Base-by-base conservation (phyloP, 2,797 vertebrate genomes). In the Catharus ustulatus region DNA sequence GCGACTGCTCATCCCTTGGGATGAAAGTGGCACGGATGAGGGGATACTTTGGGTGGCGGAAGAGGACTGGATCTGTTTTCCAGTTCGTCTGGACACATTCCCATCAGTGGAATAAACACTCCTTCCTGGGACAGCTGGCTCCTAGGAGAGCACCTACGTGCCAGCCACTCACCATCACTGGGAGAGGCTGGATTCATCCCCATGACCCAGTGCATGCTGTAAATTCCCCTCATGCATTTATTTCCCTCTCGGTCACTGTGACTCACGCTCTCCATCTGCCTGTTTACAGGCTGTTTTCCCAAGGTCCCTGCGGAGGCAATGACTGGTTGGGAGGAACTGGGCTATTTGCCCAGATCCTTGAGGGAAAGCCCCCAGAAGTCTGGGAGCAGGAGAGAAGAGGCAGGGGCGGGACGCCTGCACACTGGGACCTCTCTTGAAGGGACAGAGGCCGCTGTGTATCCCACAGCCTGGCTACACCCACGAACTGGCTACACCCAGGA, bases 271-370 rank as follows among this genome's bases (percentile, higher is more conserved):
- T 95, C 90, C 29, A 19, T 54, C 90, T 72, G 90, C 89, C 87
- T 94, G 90, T 95, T 94, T 90, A 96, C 82, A 74, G 82, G 42
- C 91, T 75, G 68, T 68, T 93, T 94, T 96, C 89, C 90, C 95
- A 95, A 89, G 69, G 84, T 40, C 79, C 51, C 87, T 24, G 62
- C 0, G 4, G 79, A 95, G 46, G 84, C 93, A 86, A 59, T 7
- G 82, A 92, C 81, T 38, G 4, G 55, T 13, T 16, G 52, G 86
- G 92, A 93, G 36, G 78, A 92, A 86, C 73, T 45, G 57, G 76
- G 92, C 79, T 88, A 59, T 48, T 75, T 7, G 63, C 90, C 84
- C 72, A 45, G 42, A 77, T 73, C 73, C 67, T 85, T 17, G 7
- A 72, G 86, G 88, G 89, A 92, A 95, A 77, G 59, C 71, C 93